Evolutionary conservation across 2,797 vertebrate genomes (phyloP).

Genomic region (Clarias pachynema): DNA sequence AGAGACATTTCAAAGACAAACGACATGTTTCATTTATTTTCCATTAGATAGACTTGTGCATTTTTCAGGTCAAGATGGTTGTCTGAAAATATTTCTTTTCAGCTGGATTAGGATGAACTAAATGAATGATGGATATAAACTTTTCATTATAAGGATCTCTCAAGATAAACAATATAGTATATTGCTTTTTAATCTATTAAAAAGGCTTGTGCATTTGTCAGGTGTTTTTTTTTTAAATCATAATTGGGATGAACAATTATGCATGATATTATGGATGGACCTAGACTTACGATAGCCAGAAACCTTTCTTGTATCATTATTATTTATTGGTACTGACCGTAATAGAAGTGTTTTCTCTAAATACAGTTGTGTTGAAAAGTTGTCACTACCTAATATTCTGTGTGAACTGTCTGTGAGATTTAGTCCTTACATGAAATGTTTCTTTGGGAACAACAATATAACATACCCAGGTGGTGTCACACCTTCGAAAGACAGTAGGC

Average conservation of each 20-base stretch:
- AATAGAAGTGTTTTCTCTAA: conserved; percentile 21
- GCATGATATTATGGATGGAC: conserved; percentile 14
- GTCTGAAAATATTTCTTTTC: conserved; percentile 51
- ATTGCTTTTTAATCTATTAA: conserved; percentile 43
- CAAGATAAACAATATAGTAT: conserved; percentile 47
- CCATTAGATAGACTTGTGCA: conserved; percentile 44
- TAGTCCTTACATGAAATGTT: conserved; percentile 15
- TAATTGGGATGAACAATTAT: conserved; percentile 52
- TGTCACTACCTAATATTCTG: conserved; percentile 22
- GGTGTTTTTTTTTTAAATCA: conserved; percentile 34
- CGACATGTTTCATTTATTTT: conserved; percentile 42
- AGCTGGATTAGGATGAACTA: neutral
- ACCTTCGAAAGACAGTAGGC: conserved; percentile 5
- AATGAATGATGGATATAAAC: conserved; percentile 5
- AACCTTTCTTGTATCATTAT: neutral
- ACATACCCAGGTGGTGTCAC: conserved; percentile 7
- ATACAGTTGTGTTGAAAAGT: conserved; percentile 41
- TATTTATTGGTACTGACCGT: conserved; percentile 24
- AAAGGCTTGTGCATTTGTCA: conserved; percentile 46
- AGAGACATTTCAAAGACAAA: conserved; percentile 49
- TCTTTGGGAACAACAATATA: conserved; percentile 16
- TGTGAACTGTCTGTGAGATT: neutral
- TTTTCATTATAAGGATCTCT: conserved; percentile 24
- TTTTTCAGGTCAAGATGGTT: conserved; percentile 50
- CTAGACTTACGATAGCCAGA: neutral